Evolutionary conservation across 2,797 vertebrate genomes (phyloP).

Genomic region (Neomorphus geoffroyi): DNA sequence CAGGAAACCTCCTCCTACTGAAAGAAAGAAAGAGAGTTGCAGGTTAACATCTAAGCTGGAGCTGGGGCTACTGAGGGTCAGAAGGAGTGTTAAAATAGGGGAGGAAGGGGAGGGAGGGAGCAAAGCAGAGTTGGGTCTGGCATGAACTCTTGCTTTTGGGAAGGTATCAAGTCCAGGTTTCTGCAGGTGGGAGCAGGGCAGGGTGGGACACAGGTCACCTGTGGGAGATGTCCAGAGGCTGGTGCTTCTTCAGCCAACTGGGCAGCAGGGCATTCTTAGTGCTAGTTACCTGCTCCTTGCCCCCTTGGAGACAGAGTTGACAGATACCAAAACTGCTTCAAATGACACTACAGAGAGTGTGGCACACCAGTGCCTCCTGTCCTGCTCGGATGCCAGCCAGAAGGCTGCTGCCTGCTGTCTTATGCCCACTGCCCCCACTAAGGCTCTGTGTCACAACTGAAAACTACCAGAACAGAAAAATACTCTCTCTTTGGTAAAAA

Average conservation of each 20-base stretch:
- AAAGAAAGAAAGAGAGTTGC: background rate
- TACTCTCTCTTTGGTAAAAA: background rate
- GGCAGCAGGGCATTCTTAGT: background rate
- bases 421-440: background rate
- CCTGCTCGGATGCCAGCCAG: background rate
- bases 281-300: rapidly evolving
- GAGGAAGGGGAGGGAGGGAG: background rate
- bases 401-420: background rate
- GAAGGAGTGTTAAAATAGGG: background rate
- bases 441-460: background rate
- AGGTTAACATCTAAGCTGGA: background rate
- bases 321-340: background rate
- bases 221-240: background rate
- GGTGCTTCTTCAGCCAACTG: background rate
- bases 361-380: background rate
- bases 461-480: background rate
- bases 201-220: background rate
- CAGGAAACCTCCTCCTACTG: background rate
- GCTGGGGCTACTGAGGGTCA: rapidly evolving
- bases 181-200: background rate
- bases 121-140: background rate
- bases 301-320: rapidly evolving
- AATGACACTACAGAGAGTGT: background rate
- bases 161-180: background rate
- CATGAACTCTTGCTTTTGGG: background rate